These are phyloP conservation scores for Psilopogon haemacephalus DNA, from an alignment of 2,113 vertebrate species.

Conservation along the genomic window DNA sequence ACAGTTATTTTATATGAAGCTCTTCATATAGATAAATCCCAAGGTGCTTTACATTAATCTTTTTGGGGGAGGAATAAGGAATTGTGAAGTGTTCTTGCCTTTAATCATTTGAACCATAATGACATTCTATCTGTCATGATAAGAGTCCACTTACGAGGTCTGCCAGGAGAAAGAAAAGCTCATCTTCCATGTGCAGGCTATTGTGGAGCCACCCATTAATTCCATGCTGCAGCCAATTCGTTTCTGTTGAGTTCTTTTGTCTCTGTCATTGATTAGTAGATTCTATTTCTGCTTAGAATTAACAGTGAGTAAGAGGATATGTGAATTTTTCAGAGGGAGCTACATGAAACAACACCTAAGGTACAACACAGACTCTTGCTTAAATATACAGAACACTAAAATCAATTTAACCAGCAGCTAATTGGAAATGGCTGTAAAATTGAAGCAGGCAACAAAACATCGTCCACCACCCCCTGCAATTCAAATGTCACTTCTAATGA, in stretches of 20 bases:
- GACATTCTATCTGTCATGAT: neutral
- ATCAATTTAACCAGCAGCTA: neutral
- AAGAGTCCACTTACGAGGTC: neutral
- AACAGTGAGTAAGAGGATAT: neutral
- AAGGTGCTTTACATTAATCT: slow-evolving; percentile 14
- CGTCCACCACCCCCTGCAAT: neutral
- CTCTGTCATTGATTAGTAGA: neutral
- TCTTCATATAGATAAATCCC: slow-evolving; percentile 6
- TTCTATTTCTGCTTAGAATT: neutral
- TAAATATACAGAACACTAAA: neutral
- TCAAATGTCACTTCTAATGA: slow-evolving; percentile 3
- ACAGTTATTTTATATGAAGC: neutral
- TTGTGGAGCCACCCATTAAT: neutral
- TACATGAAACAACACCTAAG: neutral
- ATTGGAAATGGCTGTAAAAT: neutral
- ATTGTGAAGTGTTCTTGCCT: neutral
- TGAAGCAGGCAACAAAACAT: neutral
- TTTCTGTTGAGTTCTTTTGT: neutral
- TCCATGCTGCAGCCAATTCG: neutral
- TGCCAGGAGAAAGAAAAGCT: slow-evolving; percentile 4
- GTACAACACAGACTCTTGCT: neutral
- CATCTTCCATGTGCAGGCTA: neutral
- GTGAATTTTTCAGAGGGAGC: neutral
- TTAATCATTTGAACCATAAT: neutral
- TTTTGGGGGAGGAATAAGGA: neutral